These are phyloP conservation scores for Rhysida immarginata DNA, from an alignment of 1,140 invertebrate species.

Conservation along the genomic window DNA sequence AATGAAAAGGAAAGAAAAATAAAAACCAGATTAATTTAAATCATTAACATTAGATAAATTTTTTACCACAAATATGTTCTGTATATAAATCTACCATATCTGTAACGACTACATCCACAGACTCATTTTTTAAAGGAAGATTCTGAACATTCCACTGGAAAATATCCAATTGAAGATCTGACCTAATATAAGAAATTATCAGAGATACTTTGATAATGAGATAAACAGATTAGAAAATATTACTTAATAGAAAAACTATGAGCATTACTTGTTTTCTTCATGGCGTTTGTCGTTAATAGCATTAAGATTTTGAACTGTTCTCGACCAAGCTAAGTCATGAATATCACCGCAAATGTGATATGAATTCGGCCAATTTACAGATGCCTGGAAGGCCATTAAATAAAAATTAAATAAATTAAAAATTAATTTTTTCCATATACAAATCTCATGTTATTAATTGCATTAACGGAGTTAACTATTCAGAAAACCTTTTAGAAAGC, in stretches of 20 bases:
- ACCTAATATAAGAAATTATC: conserved; percentile 6
- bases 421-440: too few relatives aligned
- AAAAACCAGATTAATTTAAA: background rate
- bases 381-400: too few relatives aligned
- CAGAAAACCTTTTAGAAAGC: too few relatives aligned
- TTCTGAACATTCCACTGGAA: conserved; percentile 35
- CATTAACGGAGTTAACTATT: too few relatives aligned
- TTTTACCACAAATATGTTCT: background rate
- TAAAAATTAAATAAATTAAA: too few relatives aligned
- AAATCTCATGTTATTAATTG: too few relatives aligned
- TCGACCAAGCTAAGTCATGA: conserved; percentile 29
- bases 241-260: background rate
- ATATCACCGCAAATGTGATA: conserved; percentile 35
- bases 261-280: background rate
- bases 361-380: conserved; percentile 28
- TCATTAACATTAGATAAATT: background rate
- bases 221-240: background rate
- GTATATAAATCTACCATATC: conserved; percentile 37
- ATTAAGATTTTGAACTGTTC: conserved; percentile 31
- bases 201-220: conserved; percentile 4
- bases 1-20: conserved; percentile 17
- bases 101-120: conserved; percentile 41
- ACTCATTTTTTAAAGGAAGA: conserved; percentile 35
- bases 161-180: conserved; percentile 24
- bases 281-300: conserved; percentile 18